phyloP scores from a whole-genome alignment of 37 sponge, comb jelly and placozoan genomes.

The Beroe forskalii region DNA sequence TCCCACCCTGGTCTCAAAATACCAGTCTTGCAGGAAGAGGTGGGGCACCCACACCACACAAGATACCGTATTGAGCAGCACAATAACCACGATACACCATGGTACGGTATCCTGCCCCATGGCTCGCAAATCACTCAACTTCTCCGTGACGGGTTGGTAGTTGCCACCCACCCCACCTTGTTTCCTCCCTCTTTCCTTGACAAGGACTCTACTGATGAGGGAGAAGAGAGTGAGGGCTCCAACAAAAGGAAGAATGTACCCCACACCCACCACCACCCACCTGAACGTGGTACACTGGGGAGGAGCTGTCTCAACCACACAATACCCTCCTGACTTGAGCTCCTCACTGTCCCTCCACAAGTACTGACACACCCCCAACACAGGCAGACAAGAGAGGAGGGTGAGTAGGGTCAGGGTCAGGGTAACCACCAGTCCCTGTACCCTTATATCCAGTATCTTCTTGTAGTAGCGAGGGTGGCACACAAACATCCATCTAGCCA shows the following conservation, averaged over 20 bases:
- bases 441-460: not conserved
- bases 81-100: not conserved
- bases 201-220: not conserved
- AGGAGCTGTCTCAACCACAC: not conserved
- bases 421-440: not conserved
- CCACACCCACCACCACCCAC: conserved; percentile 2
- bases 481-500: not conserved
- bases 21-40: not conserved
- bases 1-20: not conserved
- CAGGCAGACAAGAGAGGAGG: not conserved
- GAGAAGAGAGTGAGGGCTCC: not conserved
- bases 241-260: not conserved
- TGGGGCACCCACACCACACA: not conserved
- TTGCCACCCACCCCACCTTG: not conserved
- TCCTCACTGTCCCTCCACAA: not conserved
- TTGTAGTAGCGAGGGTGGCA: not conserved
- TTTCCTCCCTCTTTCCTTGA: not conserved
- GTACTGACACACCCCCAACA: conserved; percentile 21
- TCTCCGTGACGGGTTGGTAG: conserved; percentile 20
- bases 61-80: not conserved
- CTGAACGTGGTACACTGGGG: not conserved
- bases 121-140: not conserved
- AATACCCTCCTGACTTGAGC: not conserved
- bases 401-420: not conserved
- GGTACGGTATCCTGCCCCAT: not conserved